Evolutionary conservation across 2,113 vertebrate species (phyloP).

Genomic region (Pollimyrus isidori): DNA sequence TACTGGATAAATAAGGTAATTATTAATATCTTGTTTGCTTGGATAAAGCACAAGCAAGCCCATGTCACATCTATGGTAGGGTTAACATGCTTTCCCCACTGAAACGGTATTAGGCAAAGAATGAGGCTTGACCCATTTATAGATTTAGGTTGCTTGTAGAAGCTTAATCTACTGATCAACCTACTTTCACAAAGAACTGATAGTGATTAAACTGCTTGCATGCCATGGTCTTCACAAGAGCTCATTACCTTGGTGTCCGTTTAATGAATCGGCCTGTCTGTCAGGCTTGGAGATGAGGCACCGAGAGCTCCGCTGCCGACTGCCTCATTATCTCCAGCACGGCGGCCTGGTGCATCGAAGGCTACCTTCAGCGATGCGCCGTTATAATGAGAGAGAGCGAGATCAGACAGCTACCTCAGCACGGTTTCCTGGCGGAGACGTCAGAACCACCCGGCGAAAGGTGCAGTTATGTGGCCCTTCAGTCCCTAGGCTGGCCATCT

Average conservation of each 20-base stretch:
- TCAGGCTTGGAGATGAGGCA: not conserved
- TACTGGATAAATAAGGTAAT: not conserved
- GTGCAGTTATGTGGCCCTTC: not conserved
- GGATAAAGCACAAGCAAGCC: not conserved
- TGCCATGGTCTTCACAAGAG: conserved; percentile 3
- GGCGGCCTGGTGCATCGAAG: not conserved
- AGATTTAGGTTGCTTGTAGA: not conserved
- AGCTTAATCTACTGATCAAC: not conserved
- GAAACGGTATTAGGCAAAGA: not conserved
- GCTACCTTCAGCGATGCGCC: not conserved
- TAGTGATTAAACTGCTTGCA: not conserved
- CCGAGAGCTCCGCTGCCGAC: not conserved
- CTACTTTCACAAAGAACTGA: not conserved
- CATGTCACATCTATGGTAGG: not conserved
- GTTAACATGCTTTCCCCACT: not conserved
- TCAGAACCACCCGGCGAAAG: not conserved
- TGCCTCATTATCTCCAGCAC: not conserved
- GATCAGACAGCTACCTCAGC: not conserved
- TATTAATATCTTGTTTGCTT: not conserved
- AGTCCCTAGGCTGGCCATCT: not conserved
- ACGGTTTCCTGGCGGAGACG: not conserved
- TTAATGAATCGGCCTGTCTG: not conserved
- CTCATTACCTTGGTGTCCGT: not conserved
- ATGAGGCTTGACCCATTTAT: not conserved
- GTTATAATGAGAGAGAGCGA: not conserved